Evolutionary conservation across 2,113 vertebrate genomes (phyloP), one percentile per base, ranked within the genome.

Genomic region (Varanus komodoensis): DNA sequence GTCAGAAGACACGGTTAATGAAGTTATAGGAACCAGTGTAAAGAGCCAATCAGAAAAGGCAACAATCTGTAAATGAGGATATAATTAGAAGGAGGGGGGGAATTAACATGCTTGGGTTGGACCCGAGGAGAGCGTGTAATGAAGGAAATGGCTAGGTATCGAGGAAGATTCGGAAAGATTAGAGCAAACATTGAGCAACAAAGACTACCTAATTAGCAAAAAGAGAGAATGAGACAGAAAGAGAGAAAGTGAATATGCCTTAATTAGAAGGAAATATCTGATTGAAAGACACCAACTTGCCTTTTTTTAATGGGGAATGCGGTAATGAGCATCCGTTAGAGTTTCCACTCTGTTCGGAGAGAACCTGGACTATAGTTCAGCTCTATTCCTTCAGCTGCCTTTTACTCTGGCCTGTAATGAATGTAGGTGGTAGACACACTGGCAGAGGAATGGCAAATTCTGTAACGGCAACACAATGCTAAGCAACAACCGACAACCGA

Each of bases 1-100:
- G 97, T 98, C 97, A 98, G 97, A 96, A 97, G 97, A 98, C 96
- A 95, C 90, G 94, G 96, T 95, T 98, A 98, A 98, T 98, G 97
- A 98, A 98, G 97, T 98, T 97, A 98, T 96, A 98, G 98, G 97
- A 98, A 98, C 97, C 97, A 90, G 96, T 95, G 94, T 96, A 91
- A 95, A 75, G 95, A 97, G 96, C 97, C 98, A 98, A 98, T 98
- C 97, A 95, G 96, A 96, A 96, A 92, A 97, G 95, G 97, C 96
- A 94, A 97, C 97, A 96, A 96, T 97, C 97, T 97, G 97, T 97
- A 98, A 98, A 98, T 97, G 97, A 98, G 97, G 97, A 97, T 98
- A 97, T 98, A 98, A 98, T 98, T 98, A 98, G 97, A 97, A 97
- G 97, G 95, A 97, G 50, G 69, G 34, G 34, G 15, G 94, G 95